phyloP scores from a whole-genome alignment of 2,113 vertebrate genomes.

The Camelus bactrianus region DNA sequence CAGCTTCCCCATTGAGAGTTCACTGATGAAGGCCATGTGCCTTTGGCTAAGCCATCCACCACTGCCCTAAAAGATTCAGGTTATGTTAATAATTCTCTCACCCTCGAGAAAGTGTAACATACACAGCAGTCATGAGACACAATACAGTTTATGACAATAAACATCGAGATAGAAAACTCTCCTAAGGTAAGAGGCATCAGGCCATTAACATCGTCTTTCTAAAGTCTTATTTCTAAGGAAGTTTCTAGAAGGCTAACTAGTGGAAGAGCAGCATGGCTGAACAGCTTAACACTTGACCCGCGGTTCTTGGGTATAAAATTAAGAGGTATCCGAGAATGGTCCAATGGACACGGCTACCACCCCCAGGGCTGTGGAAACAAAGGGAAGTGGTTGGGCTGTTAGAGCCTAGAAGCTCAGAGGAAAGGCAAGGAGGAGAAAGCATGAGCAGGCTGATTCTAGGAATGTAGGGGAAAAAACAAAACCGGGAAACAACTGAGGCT shows the following conservation, averaged over 20 bases:
- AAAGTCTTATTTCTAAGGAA: slow-evolving; percentile 41
- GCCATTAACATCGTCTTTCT: not conserved
- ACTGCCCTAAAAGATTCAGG: not conserved
- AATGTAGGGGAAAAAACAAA: not conserved
- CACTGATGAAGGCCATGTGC: not conserved
- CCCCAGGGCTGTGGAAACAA: not conserved
- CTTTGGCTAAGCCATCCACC: not conserved
- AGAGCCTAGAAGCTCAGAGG: not conserved
- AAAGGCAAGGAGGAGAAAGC: not conserved
- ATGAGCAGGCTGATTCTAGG: not conserved
- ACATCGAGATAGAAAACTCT: not conserved
- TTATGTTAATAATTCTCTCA: slow-evolving; percentile 13
- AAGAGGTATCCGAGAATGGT: not conserved
- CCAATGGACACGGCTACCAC: not conserved
- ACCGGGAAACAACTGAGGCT: not conserved
- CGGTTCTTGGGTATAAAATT: not conserved
- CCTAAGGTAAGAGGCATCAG: not conserved
- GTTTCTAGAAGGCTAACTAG: slow-evolving; percentile 38
- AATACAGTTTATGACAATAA: slow-evolving; percentile 42
- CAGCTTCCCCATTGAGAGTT: not conserved
- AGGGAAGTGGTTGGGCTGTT: not conserved
- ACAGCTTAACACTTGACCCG: not conserved
- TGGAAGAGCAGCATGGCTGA: not conserved
- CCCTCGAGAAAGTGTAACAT: not conserved
- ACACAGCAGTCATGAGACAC: not conserved